phyloP scores from a whole-genome alignment of 2,113 vertebrate species.

The Eurystomus gularis region DNA sequence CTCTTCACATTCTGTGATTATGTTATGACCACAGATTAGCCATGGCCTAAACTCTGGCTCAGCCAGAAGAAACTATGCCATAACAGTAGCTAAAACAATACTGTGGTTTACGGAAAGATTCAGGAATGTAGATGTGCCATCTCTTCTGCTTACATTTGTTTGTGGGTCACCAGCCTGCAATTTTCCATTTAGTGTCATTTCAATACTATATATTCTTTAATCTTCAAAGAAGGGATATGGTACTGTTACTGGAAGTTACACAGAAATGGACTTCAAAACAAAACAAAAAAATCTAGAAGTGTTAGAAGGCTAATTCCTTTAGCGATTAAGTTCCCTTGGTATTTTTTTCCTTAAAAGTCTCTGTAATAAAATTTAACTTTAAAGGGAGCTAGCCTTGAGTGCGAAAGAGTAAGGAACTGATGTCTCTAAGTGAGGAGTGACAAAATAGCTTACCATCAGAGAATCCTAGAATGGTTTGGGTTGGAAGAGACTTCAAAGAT shows the following conservation, averaged over 20 bases:
- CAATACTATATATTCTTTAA: not conserved
- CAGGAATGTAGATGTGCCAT: not conserved
- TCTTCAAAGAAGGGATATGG: not conserved
- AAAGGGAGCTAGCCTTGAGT: not conserved
- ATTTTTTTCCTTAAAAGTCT: not conserved
- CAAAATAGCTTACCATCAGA: not conserved
- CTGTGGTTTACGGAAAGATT: not conserved
- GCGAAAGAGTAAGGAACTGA: not conserved
- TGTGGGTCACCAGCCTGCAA: not conserved
- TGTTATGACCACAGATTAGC: conserved; percentile 11
- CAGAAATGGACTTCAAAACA: not conserved
- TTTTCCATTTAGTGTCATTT: not conserved
- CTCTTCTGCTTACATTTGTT: not conserved
- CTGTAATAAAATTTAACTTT: not conserved
- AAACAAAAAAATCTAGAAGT: not conserved
- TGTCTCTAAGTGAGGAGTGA: not conserved
- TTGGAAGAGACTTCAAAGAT: too few relatives aligned
- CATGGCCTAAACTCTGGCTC: not conserved
- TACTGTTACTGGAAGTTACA: not conserved
- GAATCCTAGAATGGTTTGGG: too few relatives aligned
- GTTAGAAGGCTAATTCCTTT: not conserved
- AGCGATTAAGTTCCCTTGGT: not conserved
- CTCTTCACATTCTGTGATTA: not conserved
- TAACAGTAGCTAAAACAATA: conserved; percentile 9
- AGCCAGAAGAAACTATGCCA: not conserved